A percentile compares a stretch with the other conserved stretches of the same genome.
These are phyloP conservation scores for Orthochromis malagaraziensis DNA, from an alignment of 2,113 vertebrate species.

Conservation along the genomic window DNA sequence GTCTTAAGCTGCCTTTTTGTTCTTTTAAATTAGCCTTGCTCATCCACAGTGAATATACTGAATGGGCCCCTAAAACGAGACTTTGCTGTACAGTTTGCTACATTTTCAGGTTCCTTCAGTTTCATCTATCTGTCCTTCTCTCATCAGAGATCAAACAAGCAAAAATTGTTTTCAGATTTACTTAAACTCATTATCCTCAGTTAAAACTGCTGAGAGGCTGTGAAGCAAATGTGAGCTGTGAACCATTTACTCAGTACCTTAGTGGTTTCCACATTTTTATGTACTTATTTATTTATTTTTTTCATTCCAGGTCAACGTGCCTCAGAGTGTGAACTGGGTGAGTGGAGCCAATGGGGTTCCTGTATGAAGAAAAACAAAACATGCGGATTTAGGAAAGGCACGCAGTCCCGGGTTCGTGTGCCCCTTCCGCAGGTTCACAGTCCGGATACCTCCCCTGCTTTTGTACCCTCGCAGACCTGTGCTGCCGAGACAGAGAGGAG, in stretches of 20 bases:
- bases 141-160: not conserved
- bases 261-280: not conserved
- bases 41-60: not conserved
- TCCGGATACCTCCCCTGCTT: constrained; percentile 34
- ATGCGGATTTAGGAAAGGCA: constrained; percentile 92
- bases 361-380: constrained; percentile 91
- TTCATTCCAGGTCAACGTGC: constrained; percentile 22
- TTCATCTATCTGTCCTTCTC: not conserved
- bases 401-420: constrained; percentile 76
- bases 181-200: constrained; percentile 29
- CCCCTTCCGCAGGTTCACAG: constrained; percentile 74
- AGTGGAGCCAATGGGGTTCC: constrained; percentile 89
- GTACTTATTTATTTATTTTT: not conserved
- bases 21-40: not conserved
- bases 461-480: constrained; percentile 69
- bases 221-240: constrained; percentile 14
- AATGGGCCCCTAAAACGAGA: not conserved
- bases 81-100: not conserved
- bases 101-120: not conserved
- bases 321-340: constrained; percentile 89
- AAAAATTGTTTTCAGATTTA: constrained; percentile 22
- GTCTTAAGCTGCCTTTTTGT: not conserved
- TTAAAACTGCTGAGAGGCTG: constrained; percentile 18
- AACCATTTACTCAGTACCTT: not conserved
- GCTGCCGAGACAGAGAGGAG: constrained; percentile 76